Evolutionary conservation across 2,113 vertebrate species (phyloP).

Genomic region (Cephalopholis sonnerati): DNA sequence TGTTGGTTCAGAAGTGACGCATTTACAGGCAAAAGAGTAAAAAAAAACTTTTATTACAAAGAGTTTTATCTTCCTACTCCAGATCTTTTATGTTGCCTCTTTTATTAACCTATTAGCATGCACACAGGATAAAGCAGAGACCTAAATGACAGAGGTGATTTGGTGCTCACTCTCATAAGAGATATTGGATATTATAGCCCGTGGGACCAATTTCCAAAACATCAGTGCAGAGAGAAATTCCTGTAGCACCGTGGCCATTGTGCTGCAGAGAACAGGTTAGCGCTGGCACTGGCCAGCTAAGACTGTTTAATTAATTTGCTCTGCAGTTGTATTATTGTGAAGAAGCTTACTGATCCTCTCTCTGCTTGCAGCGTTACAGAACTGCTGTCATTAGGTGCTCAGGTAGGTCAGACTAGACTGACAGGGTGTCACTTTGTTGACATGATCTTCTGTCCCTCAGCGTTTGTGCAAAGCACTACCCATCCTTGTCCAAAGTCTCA

Average conservation of each 20-base stretch:
- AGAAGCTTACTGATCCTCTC: background rate
- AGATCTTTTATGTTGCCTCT: background rate
- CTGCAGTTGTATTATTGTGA: background rate
- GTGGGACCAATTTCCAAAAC: background rate
- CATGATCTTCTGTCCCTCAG: background rate
- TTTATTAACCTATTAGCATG: background rate
- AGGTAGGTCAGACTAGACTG: background rate
- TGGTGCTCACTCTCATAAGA: background rate
- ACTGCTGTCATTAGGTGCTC: background rate
- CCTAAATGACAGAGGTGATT: constrained; percentile 1
- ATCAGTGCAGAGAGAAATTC: background rate
- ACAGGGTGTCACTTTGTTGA: constrained; percentile 22
- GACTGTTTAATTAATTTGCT: background rate
- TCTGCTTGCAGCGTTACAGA: background rate
- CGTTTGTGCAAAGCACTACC: background rate
- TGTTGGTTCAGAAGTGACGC: background rate
- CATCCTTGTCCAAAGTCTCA: constrained; percentile 10
- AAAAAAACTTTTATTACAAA: background rate
- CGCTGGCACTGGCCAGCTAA: background rate
- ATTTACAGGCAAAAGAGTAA: background rate
- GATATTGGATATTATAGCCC: constrained; percentile 5
- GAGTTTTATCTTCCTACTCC: background rate
- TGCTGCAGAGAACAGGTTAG: background rate
- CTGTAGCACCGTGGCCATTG: background rate
- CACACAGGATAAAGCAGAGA: background rate